Conservation (phyloP, 2,888 invertebrate species). For the Stenichneumon culpator region DNA sequence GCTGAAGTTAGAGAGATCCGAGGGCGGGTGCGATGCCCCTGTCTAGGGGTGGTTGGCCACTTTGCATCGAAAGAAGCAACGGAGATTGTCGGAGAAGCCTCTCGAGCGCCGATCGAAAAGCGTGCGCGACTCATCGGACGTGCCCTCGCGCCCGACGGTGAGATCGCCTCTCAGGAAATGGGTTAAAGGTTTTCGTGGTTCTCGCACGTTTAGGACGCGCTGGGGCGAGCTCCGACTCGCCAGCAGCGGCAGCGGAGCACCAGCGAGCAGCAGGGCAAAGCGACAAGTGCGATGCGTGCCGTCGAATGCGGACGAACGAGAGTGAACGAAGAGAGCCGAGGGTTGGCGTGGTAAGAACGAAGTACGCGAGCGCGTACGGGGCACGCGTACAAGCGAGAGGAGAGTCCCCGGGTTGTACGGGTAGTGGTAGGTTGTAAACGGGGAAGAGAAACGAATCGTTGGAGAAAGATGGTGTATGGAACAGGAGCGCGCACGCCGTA, state of each 20-base stretch:
- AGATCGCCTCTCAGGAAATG: not conserved
- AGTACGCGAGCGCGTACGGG: constrained; percentile 24
- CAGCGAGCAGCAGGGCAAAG: constrained; percentile 53
- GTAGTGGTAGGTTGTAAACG: constrained; percentile 15
- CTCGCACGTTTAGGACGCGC: constrained; percentile 59
- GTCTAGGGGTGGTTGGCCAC: constrained; percentile 36
- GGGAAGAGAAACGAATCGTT: constrained; percentile 53
- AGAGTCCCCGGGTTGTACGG: not conserved
- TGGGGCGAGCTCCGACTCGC: constrained; percentile 31
- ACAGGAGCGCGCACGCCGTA: constrained; percentile 77
- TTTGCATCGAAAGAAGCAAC: not conserved
- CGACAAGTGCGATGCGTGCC: constrained; percentile 63
- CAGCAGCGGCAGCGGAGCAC: constrained; percentile 27
- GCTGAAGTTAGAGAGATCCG: not conserved
- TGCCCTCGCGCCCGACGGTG: too few relatives aligned
- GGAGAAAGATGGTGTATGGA: constrained; percentile 67
- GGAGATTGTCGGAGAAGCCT: not conserved
- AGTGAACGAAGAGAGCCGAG: constrained; percentile 61
- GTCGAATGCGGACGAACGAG: constrained; percentile 44
- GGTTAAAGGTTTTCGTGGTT: constrained; percentile 43
- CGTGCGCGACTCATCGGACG: not conserved
- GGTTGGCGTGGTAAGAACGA: constrained; percentile 51
- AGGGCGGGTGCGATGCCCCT: constrained; percentile 1
- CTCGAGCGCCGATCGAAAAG: constrained; percentile 6
- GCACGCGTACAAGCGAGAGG: not conserved